Percentiles rank a stretch among this genome's conserved stretches.
Evolutionary conservation across 2,113 vertebrate genomes (phyloP).

Genomic region (Phyllopteryx taeniolatus): DNA sequence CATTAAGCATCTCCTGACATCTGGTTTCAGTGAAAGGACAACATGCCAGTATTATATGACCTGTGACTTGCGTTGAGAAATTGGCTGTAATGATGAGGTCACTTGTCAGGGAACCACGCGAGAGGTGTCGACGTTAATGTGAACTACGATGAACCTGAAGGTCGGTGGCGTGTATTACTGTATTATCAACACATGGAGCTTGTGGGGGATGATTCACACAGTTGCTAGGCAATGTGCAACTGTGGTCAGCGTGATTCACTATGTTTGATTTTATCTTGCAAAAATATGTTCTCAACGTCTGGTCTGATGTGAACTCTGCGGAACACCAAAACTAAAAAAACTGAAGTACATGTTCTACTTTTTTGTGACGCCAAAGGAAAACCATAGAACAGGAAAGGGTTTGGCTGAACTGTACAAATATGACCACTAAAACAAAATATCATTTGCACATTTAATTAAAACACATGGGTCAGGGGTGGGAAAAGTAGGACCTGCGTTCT

Average conservation of each 20-base stretch:
- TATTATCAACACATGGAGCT: constrained; percentile 22
- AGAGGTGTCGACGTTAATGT: constrained; percentile 41
- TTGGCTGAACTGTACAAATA: no score
- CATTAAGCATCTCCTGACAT: constrained; percentile 40
- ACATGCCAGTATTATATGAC: constrained; percentile 42
- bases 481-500: no score
- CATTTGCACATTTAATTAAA: no score
- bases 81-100: constrained; percentile 37
- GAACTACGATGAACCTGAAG: constrained; percentile 43
- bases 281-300: constrained; percentile 26
- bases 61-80: constrained; percentile 48
- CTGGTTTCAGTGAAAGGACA: constrained; percentile 52
- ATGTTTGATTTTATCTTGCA: constrained; percentile 5
- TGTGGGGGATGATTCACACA: constrained; percentile 24
- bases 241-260: constrained; percentile 28
- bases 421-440: no score
- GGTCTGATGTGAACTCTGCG: constrained; percentile 29
- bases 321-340: background rate
- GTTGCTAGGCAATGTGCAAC: constrained; percentile 13
- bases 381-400: no score
- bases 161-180: constrained; percentile 27
- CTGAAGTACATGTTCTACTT: no score
- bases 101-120: constrained; percentile 37
- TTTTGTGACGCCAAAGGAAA: no score
- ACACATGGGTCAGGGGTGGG: no score